Base-by-base conservation (phyloP, 1,140 invertebrate genomes). In the Zaprionus inermis region DNA sequence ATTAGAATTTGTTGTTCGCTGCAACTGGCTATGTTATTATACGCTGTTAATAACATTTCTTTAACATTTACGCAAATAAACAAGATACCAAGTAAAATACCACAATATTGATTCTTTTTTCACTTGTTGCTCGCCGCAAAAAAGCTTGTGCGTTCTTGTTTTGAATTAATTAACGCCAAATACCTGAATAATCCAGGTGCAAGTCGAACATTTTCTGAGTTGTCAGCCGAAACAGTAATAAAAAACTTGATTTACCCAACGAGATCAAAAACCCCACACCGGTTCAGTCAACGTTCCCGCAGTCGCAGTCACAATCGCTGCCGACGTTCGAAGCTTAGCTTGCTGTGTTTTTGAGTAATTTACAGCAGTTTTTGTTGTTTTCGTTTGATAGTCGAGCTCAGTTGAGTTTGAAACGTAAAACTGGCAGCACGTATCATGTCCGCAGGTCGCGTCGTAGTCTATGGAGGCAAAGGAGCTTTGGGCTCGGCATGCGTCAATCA, bases 391-490 rank as follows among this genome's bases (percentile, higher is more conserved):
- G 44, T 36, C 30, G 41, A 60, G 64, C 71, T 89, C 74, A 88
- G 60, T 80, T 80, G 36, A 61, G 22, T 66, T 71, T 24, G 12
- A 81, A 56, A 38, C 69, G 61, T 61, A 20, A 88, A 86, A 71
- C 85, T 91, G 90, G 90, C 85, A 78, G 76, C 80, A 82, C 83
- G 75, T 51, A 89, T 81, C 24, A 91, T 91, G 77, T 93, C 93
- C 60, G 93, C 93, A 72, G 95, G 96, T 91, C 95, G 95, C 92
- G 96, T 98, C 63, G 92, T 99, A 55, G 94, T 99, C 80, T 99
- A 99, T 91, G 98, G 98, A 66, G 98, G 98, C 7, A 96, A 96
- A 92, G 98, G 98, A 71, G 98, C 98, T 41, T 93, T 99, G 18
- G 98, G 98, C 16, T 95, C 96, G 3, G 95, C 95, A 60, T 96